These are phyloP conservation scores for Lichenostomus cassidix DNA, from an alignment of 2,113 vertebrate species.

Conservation along the genomic window DNA sequence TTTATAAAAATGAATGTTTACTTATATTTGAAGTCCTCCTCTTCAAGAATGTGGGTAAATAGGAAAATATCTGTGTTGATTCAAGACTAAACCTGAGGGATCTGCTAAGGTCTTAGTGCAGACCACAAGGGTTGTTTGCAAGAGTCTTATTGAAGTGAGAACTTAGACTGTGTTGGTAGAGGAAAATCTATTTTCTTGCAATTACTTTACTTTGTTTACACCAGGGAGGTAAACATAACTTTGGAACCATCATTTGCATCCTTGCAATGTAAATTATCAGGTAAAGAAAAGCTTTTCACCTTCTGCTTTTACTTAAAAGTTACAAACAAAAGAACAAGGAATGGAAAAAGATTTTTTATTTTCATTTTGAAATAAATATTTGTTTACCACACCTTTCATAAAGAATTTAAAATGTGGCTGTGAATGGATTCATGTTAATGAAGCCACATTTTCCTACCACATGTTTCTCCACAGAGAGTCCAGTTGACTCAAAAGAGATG, in stretches of 20 bases:
- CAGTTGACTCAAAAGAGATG: not conserved
- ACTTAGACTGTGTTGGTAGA: not conserved
- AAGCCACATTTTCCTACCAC: not conserved
- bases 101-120: not conserved
- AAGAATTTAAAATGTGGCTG: fast-evolving
- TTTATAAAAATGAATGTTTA: constrained; percentile 5
- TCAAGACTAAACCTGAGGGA: not conserved
- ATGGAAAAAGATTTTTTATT: not conserved
- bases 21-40: not conserved
- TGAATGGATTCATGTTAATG: not conserved
- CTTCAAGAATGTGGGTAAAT: not conserved
- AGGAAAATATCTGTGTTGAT: not conserved
- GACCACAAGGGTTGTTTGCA: not conserved
- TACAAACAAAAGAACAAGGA: not conserved
- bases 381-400: not conserved
- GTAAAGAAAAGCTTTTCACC: not conserved
- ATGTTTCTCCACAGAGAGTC: not conserved
- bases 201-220: not conserved
- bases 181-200: not conserved
- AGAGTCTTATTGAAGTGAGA: not conserved
- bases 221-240: not conserved
- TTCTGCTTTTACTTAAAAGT: not conserved
- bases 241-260: not conserved
- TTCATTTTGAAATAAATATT: not conserved
- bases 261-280: not conserved